phyloP scores from a whole-genome alignment of 2,888 invertebrate species.

The Aleiodes alternator region DNA sequence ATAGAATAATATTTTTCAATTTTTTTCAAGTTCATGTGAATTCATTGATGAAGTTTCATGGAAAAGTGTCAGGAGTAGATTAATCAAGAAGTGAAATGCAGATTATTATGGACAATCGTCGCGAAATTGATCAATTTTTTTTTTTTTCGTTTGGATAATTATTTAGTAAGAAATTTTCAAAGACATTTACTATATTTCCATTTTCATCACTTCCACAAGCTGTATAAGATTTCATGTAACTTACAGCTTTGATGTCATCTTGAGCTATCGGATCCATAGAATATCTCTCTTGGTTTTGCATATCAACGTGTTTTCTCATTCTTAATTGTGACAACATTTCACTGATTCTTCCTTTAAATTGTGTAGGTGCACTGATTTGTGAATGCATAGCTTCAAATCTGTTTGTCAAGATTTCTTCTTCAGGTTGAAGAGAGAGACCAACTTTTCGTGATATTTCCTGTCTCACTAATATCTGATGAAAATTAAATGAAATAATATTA shows the following conservation, averaged over 20 bases:
- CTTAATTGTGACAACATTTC: conserved; percentile 93
- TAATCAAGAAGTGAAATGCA: background rate
- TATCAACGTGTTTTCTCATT: conserved; percentile 80
- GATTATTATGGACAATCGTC: background rate
- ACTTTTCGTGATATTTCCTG: conserved; percentile 93
- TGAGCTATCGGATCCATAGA: conserved; percentile 83
- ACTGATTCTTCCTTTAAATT: conserved; percentile 94
- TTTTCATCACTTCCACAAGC: background rate
- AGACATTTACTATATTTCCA: background rate
- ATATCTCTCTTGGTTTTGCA: conserved; percentile 83
- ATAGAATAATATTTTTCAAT: conserved; percentile 3
- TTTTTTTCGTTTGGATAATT: no score
- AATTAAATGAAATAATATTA: conserved; percentile 11
- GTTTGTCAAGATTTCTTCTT: conserved; percentile 93
- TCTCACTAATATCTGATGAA: conserved; percentile 85
- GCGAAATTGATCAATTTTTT: background rate
- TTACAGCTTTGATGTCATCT: conserved; percentile 79
- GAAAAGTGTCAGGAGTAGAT: no score
- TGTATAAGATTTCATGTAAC: conserved; percentile 36
- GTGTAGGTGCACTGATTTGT: conserved; percentile 92
- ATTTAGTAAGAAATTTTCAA: background rate
- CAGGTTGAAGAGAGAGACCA: conserved; percentile 90
- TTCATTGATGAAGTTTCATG: no score
- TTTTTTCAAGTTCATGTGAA: no score
- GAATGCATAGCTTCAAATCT: conserved; percentile 91